phyloP scores from a whole-genome alignment of 1,140 invertebrate genomes.

The Helicorthomorpha holstii region DNA sequence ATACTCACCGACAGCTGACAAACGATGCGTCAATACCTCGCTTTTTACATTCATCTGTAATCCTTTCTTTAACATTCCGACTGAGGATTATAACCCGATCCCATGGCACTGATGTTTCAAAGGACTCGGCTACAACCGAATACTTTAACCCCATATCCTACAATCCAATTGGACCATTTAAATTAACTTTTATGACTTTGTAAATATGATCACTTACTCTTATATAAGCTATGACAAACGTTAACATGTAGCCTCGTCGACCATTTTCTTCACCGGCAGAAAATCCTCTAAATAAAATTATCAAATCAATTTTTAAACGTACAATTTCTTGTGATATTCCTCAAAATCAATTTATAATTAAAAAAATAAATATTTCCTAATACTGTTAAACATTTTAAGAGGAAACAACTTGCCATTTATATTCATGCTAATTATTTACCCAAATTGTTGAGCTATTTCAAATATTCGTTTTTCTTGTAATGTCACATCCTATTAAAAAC shows the following conservation, averaged over 20 bases:
- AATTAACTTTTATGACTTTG: neutral
- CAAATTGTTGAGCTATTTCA: constrained; percentile 44
- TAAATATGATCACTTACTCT: constrained; percentile 39
- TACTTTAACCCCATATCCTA: neutral
- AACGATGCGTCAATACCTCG: constrained; percentile 41
- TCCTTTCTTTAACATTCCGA: constrained; percentile 68
- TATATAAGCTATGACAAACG: constrained; percentile 97
- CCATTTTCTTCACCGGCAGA: constrained; percentile 85
- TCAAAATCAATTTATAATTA: neutral
- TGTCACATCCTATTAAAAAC: constrained; percentile 46
- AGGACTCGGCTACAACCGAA: constrained; percentile 75
- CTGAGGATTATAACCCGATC: constrained; percentile 68
- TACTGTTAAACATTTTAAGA: too few relatives aligned
- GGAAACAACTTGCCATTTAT: too few relatives aligned
- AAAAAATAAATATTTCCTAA: constrained; percentile 1
- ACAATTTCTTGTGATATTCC: neutral
- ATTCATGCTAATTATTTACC: constrained; percentile 22
- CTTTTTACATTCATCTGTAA: constrained; percentile 52
- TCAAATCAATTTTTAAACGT: neutral
- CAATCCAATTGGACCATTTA: neutral
- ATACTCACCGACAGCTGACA: constrained; percentile 39
- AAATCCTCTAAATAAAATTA: constrained; percentile 42
- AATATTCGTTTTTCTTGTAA: constrained; percentile 65
- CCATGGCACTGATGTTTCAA: constrained; percentile 97
- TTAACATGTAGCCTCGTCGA: constrained; percentile 82